Conservation (phyloP, 1,140 invertebrate genomes). For the Tenebrio molitor region DNA sequence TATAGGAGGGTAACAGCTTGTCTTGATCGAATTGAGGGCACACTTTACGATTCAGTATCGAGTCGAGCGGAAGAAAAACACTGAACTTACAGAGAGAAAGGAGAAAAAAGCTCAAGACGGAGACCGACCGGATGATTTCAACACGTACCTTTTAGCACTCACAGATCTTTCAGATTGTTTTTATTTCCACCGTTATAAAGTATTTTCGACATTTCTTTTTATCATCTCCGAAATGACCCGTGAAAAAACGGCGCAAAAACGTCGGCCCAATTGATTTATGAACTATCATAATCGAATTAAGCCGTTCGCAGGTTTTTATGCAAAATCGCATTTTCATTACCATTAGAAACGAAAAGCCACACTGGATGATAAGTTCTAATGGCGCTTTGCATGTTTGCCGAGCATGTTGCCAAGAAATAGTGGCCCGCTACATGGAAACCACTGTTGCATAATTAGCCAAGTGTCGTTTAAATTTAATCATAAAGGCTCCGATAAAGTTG, state of each 20-base stretch:
- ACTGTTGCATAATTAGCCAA: constrained; percentile 19
- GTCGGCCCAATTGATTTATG: constrained; percentile 5
- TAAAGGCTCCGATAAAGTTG: constrained; percentile 10
- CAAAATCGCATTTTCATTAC: constrained; percentile 2
- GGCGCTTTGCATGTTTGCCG: constrained; percentile 17
- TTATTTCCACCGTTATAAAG: constrained; percentile 37
- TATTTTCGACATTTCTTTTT: constrained; percentile 31
- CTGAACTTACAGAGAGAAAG: constrained; percentile 40
- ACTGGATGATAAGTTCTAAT: constrained; percentile 6
- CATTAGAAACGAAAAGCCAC: not conserved
- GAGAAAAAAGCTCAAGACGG: constrained; percentile 32
- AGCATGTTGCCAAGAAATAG: constrained; percentile 13
- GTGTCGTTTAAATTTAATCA: constrained; percentile 27
- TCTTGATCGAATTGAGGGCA: constrained; percentile 57
- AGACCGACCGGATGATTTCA: constrained; percentile 42
- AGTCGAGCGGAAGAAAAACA: constrained; percentile 51
- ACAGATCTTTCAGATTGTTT: constrained; percentile 36
- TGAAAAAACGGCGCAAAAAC: not conserved
- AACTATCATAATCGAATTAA: constrained; percentile 21
- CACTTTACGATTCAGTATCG: constrained; percentile 54
- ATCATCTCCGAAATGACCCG: constrained; percentile 26
- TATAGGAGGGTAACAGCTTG: constrained; percentile 55
- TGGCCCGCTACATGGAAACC: constrained; percentile 5
- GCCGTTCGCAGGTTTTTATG: constrained; percentile 5
- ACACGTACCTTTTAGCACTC: constrained; percentile 44